Percentiles rank a stretch among this genome's conserved stretches.
These are phyloP conservation scores for Drosophila borborema DNA, from an alignment of 2,888 invertebrate genomes.

Conservation along the genomic window DNA sequence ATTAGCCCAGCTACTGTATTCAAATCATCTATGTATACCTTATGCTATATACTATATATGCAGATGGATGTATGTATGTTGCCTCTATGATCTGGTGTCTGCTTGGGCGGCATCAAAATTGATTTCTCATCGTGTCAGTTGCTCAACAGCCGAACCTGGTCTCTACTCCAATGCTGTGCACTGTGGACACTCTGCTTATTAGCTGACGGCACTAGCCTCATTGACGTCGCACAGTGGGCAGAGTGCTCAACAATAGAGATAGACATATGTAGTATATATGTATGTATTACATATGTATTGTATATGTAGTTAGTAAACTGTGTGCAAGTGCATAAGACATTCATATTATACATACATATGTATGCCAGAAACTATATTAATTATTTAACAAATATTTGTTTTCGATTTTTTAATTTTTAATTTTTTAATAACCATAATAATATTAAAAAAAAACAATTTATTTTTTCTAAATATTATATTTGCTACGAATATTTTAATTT, in stretches of 20 bases:
- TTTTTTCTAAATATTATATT: background rate
- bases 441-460: background rate
- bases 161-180: conserved; percentile 29
- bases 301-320: too few relatives aligned
- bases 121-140: conserved; percentile 73
- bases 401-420: too few relatives aligned
- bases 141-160: conserved; percentile 62
- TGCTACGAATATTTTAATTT: too few relatives aligned
- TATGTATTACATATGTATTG: too few relatives aligned
- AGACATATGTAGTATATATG: background rate
- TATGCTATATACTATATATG: background rate
- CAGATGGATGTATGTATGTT: background rate
- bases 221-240: conserved; percentile 55
- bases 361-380: too few relatives aligned
- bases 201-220: conserved; percentile 63
- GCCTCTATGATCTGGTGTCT: conserved; percentile 52
- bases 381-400: too few relatives aligned
- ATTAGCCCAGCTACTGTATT: conserved; percentile 80
- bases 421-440: too few relatives aligned
- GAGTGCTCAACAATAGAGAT: background rate
- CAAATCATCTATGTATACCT: conserved; percentile 47
- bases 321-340: too few relatives aligned
- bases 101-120: conserved; percentile 74
- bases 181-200: conserved; percentile 71
- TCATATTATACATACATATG: too few relatives aligned